Conservation (phyloP, 2,113 vertebrate species). For the Zeus faber region DNA sequence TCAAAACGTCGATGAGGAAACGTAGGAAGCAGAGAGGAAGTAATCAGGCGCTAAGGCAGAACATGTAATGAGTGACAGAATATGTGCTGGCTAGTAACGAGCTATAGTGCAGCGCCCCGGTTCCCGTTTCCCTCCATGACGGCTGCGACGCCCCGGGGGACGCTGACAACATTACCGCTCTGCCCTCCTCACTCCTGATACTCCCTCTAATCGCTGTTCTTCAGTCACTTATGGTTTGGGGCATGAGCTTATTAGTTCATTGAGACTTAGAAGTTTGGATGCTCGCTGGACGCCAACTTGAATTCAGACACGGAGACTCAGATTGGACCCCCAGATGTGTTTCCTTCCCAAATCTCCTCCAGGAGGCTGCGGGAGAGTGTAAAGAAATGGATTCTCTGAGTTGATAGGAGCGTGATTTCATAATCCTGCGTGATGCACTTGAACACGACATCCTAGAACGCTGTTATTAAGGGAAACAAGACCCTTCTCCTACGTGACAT, state of each 20-base stretch:
- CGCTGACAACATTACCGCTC: conserved; percentile 64
- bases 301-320: conserved; percentile 51
- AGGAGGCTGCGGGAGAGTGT: conserved; percentile 12
- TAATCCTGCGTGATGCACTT: no score
- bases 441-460: no score
- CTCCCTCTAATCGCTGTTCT: conserved; percentile 54
- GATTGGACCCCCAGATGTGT: conserved; percentile 27
- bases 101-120: conserved; percentile 39
- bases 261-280: conserved; percentile 48
- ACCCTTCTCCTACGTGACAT: not conserved
- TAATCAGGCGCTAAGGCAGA: conserved; percentile 61
- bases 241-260: conserved; percentile 67
- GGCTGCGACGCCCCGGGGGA: conserved; percentile 61
- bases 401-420: not conserved
- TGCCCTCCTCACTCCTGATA: conserved; percentile 52
- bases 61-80: conserved; percentile 67
- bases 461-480: not conserved
- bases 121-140: conserved; percentile 48
- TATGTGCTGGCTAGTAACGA: conserved; percentile 70
- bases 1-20: conserved; percentile 57
- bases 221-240: conserved; percentile 64
- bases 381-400: not conserved
- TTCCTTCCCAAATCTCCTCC: conserved; percentile 33
- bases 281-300: conserved; percentile 58
- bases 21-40: conserved; percentile 69